Evolutionary conservation across 2,888 invertebrate species (phyloP).

Genomic region (Doris montereyensis): DNA sequence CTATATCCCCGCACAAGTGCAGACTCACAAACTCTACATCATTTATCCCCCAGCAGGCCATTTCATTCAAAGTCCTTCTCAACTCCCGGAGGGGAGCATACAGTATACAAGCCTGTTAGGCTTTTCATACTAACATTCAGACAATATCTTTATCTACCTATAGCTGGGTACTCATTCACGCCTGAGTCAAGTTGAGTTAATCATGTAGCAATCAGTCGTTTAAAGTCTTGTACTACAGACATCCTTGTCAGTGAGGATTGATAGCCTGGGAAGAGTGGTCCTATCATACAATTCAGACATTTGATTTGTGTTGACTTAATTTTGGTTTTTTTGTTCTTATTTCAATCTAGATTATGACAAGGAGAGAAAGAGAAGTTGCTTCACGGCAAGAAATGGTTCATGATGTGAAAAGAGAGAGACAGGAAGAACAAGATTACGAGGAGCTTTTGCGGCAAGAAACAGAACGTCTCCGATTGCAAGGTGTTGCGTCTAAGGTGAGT

Average conservation of each 20-base stretch:
- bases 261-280: neutral
- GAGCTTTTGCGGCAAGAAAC: slow-evolving; percentile 66
- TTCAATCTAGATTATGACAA: neutral
- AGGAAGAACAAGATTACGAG: slow-evolving; percentile 64
- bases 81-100: no score
- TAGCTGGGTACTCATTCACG: no score
- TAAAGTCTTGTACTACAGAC: no score
- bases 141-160: no score
- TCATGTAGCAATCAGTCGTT: no score
- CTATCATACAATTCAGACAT: neutral
- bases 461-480: slow-evolving; percentile 57
- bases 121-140: no score
- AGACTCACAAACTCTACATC: no score
- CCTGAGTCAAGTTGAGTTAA: no score
- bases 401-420: slow-evolving; percentile 56
- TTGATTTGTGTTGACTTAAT: neutral
- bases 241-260: neutral
- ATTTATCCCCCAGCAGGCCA: no score
- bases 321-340: neutral
- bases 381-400: neutral
- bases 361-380: neutral
- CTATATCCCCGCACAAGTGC: no score
- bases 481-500: slow-evolving; percentile 55
- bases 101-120: no score
- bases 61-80: no score